Evolutionary conservation across 2,113 vertebrate genomes (phyloP).

Genomic region (Ageneiosus marmoratus): DNA sequence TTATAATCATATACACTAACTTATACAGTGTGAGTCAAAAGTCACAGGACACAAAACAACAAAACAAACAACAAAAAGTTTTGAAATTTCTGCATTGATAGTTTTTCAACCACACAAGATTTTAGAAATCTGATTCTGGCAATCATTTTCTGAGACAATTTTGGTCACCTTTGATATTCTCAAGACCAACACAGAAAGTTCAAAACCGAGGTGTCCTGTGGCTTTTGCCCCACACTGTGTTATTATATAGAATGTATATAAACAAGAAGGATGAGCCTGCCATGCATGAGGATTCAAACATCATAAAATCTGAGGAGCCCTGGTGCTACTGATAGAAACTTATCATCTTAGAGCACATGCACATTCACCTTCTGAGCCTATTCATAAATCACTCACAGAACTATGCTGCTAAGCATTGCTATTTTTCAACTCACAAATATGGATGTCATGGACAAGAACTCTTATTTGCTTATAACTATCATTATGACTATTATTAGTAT

Average conservation of each 20-base stretch:
- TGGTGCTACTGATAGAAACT: constrained; percentile 26
- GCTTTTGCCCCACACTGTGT: no score
- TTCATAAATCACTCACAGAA: constrained; percentile 60
- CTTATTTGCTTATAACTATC: neutral
- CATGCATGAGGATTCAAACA: constrained; percentile 14
- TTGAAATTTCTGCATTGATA: no score
- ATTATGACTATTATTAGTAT: no score
- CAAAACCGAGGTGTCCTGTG: no score
- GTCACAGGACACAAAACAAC: no score
- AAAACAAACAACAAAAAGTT: no score
- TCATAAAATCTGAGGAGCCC: constrained; percentile 28
- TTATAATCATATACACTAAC: neutral
- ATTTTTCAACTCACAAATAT: constrained; percentile 63
- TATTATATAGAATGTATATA: neutral
- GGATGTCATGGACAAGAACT: constrained; percentile 38
- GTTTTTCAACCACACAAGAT: no score
- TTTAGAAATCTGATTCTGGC: no score
- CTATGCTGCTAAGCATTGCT: constrained; percentile 44
- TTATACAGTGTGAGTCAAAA: no score
- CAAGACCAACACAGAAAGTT: no score
- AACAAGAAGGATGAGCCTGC: neutral
- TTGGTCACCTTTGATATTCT: no score
- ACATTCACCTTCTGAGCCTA: constrained; percentile 26
- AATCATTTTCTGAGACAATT: no score
- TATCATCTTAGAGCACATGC: constrained; percentile 32